A percentile compares a stretch with the other conserved stretches of the same genome.
These are phyloP conservation scores for Myripristis jacobus DNA, from an alignment of 2,797 vertebrate genomes.

Conservation along the genomic window DNA sequence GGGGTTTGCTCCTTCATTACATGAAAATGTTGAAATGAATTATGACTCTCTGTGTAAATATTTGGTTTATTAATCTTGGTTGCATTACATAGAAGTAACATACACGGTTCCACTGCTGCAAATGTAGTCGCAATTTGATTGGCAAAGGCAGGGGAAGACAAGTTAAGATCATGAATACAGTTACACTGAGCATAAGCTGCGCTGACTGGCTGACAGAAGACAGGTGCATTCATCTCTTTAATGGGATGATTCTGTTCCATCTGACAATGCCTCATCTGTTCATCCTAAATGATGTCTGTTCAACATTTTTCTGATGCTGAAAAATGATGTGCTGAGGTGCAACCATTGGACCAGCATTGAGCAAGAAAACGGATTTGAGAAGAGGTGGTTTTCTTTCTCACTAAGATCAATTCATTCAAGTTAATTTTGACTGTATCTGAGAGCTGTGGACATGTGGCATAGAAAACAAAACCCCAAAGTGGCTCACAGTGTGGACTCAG, in stretches of 20 bases:
- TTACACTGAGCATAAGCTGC: constrained; percentile 43
- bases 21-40: constrained; percentile 58
- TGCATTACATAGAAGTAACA: neutral
- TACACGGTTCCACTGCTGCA: neutral
- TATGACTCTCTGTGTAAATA: constrained; percentile 42
- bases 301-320: constrained; percentile 37
- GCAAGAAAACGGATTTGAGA: neutral
- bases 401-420: constrained; percentile 5
- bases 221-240: constrained; percentile 62
- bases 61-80: constrained; percentile 26
- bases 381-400: constrained; percentile 20
- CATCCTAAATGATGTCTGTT: constrained; percentile 47
- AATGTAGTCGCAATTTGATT: neutral
- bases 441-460: constrained; percentile 9
- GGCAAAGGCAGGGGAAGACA: constrained; percentile 16
- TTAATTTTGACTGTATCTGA: constrained; percentile 19
- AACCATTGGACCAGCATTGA: constrained; percentile 12
- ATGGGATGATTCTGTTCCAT: constrained; percentile 58
- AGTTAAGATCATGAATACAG: constrained; percentile 26
- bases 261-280: constrained; percentile 60
- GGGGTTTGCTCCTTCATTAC: constrained; percentile 37
- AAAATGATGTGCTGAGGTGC: constrained; percentile 32
- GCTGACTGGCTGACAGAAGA: constrained; percentile 47
- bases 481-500: constrained; percentile 22
- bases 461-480: constrained; percentile 43